Evolutionary conservation across 1,140 invertebrate species (phyloP), one percentile per base, ranked within the genome.

Genomic region (Adoxophyes honmai): DNA sequence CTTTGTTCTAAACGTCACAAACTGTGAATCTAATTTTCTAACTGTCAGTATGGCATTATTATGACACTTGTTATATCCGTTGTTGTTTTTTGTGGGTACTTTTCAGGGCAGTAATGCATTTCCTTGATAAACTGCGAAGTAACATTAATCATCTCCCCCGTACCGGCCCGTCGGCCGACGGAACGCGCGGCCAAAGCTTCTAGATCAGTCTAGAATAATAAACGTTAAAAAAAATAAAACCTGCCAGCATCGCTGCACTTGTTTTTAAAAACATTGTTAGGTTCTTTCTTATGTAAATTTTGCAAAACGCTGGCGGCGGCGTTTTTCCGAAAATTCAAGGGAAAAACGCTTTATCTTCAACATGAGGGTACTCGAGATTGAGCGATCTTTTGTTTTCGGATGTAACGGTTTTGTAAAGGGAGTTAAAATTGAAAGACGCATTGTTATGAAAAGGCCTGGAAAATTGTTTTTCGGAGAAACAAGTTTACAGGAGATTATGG

Each of bases 311-410:
- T 28, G 21, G 2, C 6, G 42, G 18, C 42, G 28, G 42, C 42
- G n/a, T 48, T 48, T 28, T 48, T 48, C n/a, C 16, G 42, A 11
- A 48, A 48, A 48, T 48, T 48, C 42, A 48, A 48, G 18, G 21
- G 42, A 48, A 48, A 44, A 44, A 9, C 39, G 21, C 21, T 33
- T 48, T 48, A 48, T 48, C 18, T 18, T 48, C 18, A 28, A 2
- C 21, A 5, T 48, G 7, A 48, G 42, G 16, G 16, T 28, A 48
- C 42, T 48, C n/a, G 42, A 48, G 42, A 48, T 48, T 33, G 21
- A 48, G 18, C 21, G 42, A 48, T 48, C 42, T 48, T 48, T 48
- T 48, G 42, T 48, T 48, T 48, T 48, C 5, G 42, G 42, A 21
- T 48, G 18, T 13, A 21, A 48, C 42, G 42, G 42, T 48, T 11